Percentiles rank a stretch among this genome's conserved stretches.
phyloP scores from a whole-genome alignment of 2,113 vertebrate genomes.

The Hemiprocne comata region DNA sequence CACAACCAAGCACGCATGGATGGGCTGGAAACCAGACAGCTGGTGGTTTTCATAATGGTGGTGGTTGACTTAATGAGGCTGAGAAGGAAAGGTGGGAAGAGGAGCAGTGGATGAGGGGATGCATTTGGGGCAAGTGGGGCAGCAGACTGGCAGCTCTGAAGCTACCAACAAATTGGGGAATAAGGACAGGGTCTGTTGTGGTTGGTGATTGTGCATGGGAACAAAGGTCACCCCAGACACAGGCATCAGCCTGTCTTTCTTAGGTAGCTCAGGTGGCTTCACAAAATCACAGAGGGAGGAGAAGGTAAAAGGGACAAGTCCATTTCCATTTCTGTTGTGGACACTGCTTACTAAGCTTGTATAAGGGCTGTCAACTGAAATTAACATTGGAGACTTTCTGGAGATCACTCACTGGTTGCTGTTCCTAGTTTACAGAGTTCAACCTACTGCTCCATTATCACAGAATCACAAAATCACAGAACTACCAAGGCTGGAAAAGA shows the following conservation, averaged over 20 bases:
- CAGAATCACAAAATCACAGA: no score
- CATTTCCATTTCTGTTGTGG: neutral
- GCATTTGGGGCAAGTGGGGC: rapidly evolving
- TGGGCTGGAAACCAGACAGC: rapidly evolving
- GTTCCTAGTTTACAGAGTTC: neutral
- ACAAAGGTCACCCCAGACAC: neutral
- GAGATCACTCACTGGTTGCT: neutral
- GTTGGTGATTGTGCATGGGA: neutral
- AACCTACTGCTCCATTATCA: neutral
- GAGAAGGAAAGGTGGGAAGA: neutral
- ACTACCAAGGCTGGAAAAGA: no score
- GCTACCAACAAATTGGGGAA: rapidly evolving
- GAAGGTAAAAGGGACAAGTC: neutral
- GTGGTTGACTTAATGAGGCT: no score
- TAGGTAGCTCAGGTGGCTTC: neutral
- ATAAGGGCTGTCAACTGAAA: neutral
- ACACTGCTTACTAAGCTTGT: neutral
- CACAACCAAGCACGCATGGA: rapidly evolving
- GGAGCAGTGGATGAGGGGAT: neutral
- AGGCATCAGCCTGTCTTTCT: neutral
- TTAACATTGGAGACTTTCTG: neutral
- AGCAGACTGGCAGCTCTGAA: neutral
- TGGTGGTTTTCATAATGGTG: neutral
- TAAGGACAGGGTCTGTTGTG: no score
- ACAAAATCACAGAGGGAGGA: neutral